A percentile compares a stretch with the other conserved stretches of the same genome.
Evolutionary conservation across 2,888 invertebrate genomes (phyloP).

Genomic region (Sarcophaga caerulescens): DNA sequence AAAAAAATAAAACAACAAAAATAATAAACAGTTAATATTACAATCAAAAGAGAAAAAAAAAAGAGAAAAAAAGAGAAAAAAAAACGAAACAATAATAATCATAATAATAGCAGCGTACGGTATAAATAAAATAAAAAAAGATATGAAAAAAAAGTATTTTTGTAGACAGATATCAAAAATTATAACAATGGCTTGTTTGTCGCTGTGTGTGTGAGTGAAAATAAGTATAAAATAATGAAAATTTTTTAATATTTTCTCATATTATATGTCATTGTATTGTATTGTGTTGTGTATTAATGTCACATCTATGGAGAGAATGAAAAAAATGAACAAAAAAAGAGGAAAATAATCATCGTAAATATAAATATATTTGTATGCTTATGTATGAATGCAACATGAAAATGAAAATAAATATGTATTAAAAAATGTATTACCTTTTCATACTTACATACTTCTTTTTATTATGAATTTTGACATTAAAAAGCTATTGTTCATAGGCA

Average conservation of each 20-base stretch:
- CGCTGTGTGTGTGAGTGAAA: not conserved
- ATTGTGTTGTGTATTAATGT: constrained; percentile 3
- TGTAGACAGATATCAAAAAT: constrained; percentile 32
- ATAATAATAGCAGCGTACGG: not conserved
- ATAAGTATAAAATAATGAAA: not conserved
- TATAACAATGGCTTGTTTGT: constrained; percentile 19
- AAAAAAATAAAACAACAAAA: too few relatives aligned
- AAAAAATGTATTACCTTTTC: too few relatives aligned
- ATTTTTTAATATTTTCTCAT: constrained; percentile 5
- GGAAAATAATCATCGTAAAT: too few relatives aligned
- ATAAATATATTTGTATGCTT: too few relatives aligned
- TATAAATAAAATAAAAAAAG: constrained; percentile 7
- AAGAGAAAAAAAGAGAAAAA: too few relatives aligned
- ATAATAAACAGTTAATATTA: too few relatives aligned
- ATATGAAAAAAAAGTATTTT: not conserved
- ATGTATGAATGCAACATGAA: too few relatives aligned
- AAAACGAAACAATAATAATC: not conserved
- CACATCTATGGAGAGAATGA: not conserved
- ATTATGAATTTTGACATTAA: not conserved
- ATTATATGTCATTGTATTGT: not conserved
- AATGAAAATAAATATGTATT: not conserved
- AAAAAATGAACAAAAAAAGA: too few relatives aligned
- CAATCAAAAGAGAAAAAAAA: too few relatives aligned
- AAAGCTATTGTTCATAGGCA: not conserved
- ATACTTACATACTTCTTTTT: not conserved